These are phyloP conservation scores for Barbus barbus DNA, from an alignment of 2,113 vertebrate genomes.

Conservation along the genomic window DNA sequence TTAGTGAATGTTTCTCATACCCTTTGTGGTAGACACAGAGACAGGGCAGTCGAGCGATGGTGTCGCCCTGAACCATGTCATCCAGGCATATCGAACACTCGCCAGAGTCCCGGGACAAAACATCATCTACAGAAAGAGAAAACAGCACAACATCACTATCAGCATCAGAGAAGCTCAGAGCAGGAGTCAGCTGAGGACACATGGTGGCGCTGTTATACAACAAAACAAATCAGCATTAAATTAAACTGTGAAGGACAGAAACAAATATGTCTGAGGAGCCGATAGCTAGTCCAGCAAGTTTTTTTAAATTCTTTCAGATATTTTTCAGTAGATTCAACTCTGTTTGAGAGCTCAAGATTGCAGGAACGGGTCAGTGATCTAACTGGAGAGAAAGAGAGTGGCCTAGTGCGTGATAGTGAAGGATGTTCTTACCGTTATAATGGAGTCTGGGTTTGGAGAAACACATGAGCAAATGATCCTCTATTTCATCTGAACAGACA, in stretches of 20 bases:
- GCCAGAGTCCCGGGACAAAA: slow-evolving; percentile 93
- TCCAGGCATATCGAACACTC: slow-evolving; percentile 98
- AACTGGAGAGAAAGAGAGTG: neutral
- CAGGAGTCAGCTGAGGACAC: neutral
- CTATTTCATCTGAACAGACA: slow-evolving; percentile 91
- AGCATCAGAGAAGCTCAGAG: neutral
- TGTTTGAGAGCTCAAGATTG: neutral
- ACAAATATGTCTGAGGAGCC: too few species aligned
- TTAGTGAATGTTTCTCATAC: slow-evolving; percentile 69
- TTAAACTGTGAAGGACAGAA: neutral
- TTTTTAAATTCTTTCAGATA: too few species aligned
- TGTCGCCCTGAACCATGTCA: slow-evolving; percentile 93
- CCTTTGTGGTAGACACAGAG: slow-evolving; percentile 99
- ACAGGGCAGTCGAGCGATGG: slow-evolving; percentile 96
- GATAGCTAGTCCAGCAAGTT: too few species aligned
- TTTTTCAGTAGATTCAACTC: too few species aligned
- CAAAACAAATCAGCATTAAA: neutral
- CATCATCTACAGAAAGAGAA: slow-evolving; percentile 86
- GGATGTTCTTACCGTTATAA: slow-evolving; percentile 90
- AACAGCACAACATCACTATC: neutral
- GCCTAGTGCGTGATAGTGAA: neutral
- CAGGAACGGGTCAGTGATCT: neutral
- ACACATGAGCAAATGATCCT: slow-evolving; percentile 95
- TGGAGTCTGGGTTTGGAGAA: slow-evolving; percentile 94
- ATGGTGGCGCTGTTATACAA: neutral